Conservation (phyloP, 1,140 invertebrate genomes). For the Chelonus insularis region DNA sequence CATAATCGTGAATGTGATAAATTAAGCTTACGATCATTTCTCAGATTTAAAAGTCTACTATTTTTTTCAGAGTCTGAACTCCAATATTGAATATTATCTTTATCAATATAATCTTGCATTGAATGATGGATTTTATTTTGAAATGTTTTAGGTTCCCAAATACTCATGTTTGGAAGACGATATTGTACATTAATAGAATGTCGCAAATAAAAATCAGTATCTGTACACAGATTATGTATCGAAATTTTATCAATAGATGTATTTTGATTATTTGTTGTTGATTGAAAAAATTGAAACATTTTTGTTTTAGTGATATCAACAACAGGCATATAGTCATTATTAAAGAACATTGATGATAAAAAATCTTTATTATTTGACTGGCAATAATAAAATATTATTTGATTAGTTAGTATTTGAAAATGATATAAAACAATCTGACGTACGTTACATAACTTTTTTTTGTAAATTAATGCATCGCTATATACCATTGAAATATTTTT, state of each 20-base stretch:
- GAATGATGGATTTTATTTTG: neutral
- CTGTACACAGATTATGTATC: neutral
- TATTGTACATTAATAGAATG: conserved; percentile 30
- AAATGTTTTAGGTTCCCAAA: conserved; percentile 34
- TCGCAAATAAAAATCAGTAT: conserved; percentile 40
- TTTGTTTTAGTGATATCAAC: conserved; percentile 40
- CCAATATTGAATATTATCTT: conserved; percentile 35
- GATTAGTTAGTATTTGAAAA: conserved; percentile 10
- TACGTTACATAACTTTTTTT: conserved; percentile 36
- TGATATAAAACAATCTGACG: conserved; percentile 38
- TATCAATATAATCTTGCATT: conserved; percentile 21
- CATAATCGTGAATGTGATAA: conserved; percentile 25
- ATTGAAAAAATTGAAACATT: conserved; percentile 44
- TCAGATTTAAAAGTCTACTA: conserved; percentile 28
- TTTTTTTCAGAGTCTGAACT: conserved; percentile 37
- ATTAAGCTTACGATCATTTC: conserved; percentile 23
- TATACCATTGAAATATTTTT: conserved; percentile 46
- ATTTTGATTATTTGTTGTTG: conserved; percentile 19
- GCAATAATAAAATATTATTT: neutral
- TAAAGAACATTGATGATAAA: too few relatives aligned
- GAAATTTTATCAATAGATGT: conserved; percentile 25
- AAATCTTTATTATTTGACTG: neutral
- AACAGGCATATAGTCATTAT: conserved; percentile 43
- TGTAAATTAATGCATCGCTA: conserved; percentile 47
- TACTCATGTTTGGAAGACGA: conserved; percentile 37